Evolutionary conservation across 2,797 vertebrate genomes (phyloP), one percentile per base, ranked within the genome.

Genomic region (Thripadectes ignobilis): DNA sequence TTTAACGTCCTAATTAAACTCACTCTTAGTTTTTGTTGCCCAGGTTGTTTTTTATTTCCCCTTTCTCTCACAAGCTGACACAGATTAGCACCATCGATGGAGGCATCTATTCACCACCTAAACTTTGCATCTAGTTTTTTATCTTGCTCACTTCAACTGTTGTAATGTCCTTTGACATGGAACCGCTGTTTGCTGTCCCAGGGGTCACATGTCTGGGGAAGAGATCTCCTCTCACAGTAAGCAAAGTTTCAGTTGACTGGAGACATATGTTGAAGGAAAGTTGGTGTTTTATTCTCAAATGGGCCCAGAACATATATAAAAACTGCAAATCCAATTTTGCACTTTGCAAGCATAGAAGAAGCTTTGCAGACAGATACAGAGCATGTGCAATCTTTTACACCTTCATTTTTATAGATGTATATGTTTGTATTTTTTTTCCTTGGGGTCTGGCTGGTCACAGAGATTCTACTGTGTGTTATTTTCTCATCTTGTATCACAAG

Each of bases 401-500:
- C 55, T 90, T 63, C 23, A 13, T 77, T 90, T 95, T 62, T 18
- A 43, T 46, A 43, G 46, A 52, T 16, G 9, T 27, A 14, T 3
- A 1, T 22, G 3, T 5, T 3, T 26, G 13, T 45, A 11, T 3
- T 22, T 15, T 29, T 46, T 67, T 72, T 68, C 3, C 59, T 92
- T 4, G 2, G 7, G 8, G 11, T 92, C 63, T 86, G 23, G 24
- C 58, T 88, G 22, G 16, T 94, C 26, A 13, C 49, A 63, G 30
- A 54, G 38, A 52, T 88, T 90, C 82, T 92, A 52, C 45, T 71
- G 22, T 14, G 23, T 29, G 46, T 77, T 91, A 67, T 93, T 94
- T 92, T 95, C 66, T 75, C 52, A n/a, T 79, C 55, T n/a, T 45
- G 41, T 87, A 74, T 79, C 76, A 76, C 41, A 85, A 91, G 61